These are phyloP conservation scores for Bombus superbus DNA, from an alignment of 1,140 invertebrate genomes.

Conservation along the genomic window DNA sequence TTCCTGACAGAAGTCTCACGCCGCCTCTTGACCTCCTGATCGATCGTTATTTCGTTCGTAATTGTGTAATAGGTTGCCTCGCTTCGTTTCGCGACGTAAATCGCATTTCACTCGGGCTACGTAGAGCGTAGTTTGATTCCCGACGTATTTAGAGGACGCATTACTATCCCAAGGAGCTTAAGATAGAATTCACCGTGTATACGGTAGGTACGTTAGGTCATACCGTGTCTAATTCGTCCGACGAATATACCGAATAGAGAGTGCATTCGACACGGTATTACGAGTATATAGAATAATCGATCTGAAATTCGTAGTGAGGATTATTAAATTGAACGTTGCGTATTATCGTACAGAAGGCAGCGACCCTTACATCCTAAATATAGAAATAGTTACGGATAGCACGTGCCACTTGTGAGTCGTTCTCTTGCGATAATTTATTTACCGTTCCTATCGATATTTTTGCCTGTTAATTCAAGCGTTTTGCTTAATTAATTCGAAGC, in stretches of 20 bases:
- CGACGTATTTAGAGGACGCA: not conserved
- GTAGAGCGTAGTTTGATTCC: not conserved
- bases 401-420: rapidly evolving
- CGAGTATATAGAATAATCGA: not conserved
- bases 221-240: not conserved
- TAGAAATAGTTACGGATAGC: not conserved
- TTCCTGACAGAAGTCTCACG: not conserved
- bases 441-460: not conserved
- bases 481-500: rapidly evolving
- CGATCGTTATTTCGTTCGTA: not conserved
- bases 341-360: not conserved
- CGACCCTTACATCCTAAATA: not conserved
- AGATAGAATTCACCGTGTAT: not conserved
- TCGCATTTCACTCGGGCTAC: not conserved
- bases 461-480: not conserved
- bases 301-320: not conserved
- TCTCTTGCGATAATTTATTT: not conserved
- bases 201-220: not conserved
- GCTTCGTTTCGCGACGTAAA: not conserved
- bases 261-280: not conserved
- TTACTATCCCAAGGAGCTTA: not conserved
- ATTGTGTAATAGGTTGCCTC: not conserved
- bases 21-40: not conserved
- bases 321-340: not conserved
- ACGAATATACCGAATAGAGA: not conserved